A percentile compares a stretch with the other conserved stretches of the same genome.
Evolutionary conservation across 2,113 vertebrate genomes (phyloP).

Genomic region (Myanophis thanlyinensis): DNA sequence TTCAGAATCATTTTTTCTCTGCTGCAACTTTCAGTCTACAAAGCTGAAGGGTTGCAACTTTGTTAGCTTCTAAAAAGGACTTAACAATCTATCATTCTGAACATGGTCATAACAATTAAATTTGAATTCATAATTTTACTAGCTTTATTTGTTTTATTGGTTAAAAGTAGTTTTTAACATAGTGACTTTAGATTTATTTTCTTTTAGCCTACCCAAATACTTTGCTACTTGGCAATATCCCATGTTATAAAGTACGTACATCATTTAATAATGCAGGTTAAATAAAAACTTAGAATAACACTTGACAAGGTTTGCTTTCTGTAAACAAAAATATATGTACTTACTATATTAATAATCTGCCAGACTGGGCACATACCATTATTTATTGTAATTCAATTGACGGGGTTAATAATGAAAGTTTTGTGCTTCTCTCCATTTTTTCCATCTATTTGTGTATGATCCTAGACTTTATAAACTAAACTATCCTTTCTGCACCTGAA

Average conservation of each 20-base stretch:
- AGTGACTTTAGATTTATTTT: background rate
- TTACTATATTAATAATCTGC: background rate
- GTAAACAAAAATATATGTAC: background rate
- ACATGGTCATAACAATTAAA: background rate
- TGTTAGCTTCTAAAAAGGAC: background rate
- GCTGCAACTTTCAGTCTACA: background rate
- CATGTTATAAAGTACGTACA: background rate
- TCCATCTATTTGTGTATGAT: background rate
- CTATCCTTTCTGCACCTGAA: background rate
- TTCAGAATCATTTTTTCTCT: background rate
- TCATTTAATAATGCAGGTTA: background rate
- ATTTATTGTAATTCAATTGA: background rate
- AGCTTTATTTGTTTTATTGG: background rate
- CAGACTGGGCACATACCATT: background rate
- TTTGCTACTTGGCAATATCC: background rate
- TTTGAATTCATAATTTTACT: background rate
- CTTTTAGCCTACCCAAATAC: background rate
- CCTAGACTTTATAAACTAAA: background rate
- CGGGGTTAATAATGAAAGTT: background rate
- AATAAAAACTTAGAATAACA: background rate
- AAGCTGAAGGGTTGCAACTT: background rate
- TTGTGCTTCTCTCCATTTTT: background rate
- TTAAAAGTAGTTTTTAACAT: background rate
- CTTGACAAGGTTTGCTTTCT: background rate
- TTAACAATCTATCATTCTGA: background rate